These are phyloP conservation scores for Clamator glandarius DNA, from an alignment of 2,797 vertebrate species.

Conservation along the genomic window DNA sequence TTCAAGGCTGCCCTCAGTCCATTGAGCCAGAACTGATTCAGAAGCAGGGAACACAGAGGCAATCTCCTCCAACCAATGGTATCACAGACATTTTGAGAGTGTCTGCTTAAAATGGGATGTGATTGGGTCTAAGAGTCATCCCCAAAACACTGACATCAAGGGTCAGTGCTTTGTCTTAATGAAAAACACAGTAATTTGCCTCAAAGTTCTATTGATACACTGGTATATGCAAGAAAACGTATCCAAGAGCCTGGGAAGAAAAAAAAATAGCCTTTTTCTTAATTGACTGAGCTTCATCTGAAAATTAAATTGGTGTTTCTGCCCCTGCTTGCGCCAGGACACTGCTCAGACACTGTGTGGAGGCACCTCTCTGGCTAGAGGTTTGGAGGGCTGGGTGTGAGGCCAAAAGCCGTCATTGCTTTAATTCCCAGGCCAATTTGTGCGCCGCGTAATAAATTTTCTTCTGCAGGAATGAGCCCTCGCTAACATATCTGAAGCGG, in stretches of 20 bases:
- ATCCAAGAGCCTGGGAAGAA: not conserved
- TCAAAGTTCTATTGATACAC: fast-evolving
- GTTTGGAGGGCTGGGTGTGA: not conserved
- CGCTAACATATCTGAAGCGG: not conserved
- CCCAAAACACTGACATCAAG: not conserved
- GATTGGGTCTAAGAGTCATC: not conserved
- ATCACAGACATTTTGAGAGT: not conserved
- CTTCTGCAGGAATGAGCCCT: not conserved
- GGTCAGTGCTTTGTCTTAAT: not conserved
- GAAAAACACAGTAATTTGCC: fast-evolving
- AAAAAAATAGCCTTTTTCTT: not conserved
- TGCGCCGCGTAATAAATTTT: not conserved
- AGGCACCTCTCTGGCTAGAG: not conserved
- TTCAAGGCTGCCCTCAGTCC: no score
- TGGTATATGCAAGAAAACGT: fast-evolving
- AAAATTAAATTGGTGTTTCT: not conserved
- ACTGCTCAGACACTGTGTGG: fast-evolving
- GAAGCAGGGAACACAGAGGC: not conserved
- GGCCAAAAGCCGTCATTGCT: not conserved
- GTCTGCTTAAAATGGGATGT: fast-evolving
- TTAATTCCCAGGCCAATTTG: not conserved
- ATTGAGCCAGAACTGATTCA: not conserved
- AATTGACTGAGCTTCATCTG: not conserved
- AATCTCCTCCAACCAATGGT: not conserved
- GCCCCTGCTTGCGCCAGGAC: not conserved